Evolutionary conservation across 1,140 invertebrate species (phyloP), one percentile per base, ranked within the genome.

Genomic region (Sycophaga agraensis): DNA sequence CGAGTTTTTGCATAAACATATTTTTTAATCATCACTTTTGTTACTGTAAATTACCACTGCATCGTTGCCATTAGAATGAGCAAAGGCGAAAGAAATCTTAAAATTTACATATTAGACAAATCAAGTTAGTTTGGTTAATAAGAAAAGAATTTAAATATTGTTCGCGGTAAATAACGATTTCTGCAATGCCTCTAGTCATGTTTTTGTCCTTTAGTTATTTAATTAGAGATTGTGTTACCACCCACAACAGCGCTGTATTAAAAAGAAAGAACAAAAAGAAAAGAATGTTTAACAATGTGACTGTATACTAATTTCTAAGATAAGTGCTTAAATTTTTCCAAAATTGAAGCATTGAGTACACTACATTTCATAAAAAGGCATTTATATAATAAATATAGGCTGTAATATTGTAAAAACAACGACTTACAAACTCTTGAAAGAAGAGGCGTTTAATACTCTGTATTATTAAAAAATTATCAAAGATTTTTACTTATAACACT

Each of bases 161-260:
- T n/a, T n/a, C n/a, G n/a, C n/a, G n/a, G 24, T 35, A 2, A 55
- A n/a, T 37, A 45, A 46, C 14, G 21, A 56, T 66, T 62, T 62
- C 35, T 45, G 46, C 19, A 35, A 42, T n/a, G 45, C 51, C 62
- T 69, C 70, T 71, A 71, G 67, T 72, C 68, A 72, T 70, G 56
- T 57, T 67, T 66, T 54, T 59, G 35, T 66, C 34, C 42, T 61
- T 43, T 66, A 61, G 59, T 59, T 66, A 64, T 67, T 64, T 63
- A 67, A 50, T 28, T 63, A 68, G 64, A 64, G 53, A 61, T 64
- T 59, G 28, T 54, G 43, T 63, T 28, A 59, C 46, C 35, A 60
- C 35, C 17, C 22, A 14, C 16, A 43, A 31, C 16, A 50, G 12
- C 40, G 11, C 37, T n/a, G n/a, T n/a, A n/a, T n/a, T n/a, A n/a